phyloP scores from a whole-genome alignment of 2,888 invertebrate species.

The Cryptops parisi region DNA sequence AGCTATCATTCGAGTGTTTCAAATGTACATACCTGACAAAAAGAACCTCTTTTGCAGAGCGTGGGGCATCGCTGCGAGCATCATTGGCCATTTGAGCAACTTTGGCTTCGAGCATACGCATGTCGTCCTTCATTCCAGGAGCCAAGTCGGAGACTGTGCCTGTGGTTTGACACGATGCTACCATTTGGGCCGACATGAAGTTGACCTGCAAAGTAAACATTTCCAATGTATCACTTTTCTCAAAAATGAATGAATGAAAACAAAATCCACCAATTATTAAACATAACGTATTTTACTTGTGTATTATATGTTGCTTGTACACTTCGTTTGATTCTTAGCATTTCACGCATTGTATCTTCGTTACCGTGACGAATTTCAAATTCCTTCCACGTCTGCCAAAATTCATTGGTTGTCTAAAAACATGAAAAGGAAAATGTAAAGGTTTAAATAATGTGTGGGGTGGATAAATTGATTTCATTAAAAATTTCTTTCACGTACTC shows the following conservation, averaged over 20 bases:
- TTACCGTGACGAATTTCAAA: slow-evolving; percentile 99
- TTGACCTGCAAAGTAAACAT: slow-evolving; percentile 43
- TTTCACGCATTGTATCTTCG: slow-evolving; percentile 98
- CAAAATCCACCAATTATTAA: not conserved
- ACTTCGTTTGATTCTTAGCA: slow-evolving; percentile 93
- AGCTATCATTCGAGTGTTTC: slow-evolving; percentile 8
- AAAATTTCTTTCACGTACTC: slow-evolving; percentile 42
- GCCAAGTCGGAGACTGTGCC: slow-evolving; percentile 57
- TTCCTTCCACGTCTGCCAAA: slow-evolving; percentile 99
- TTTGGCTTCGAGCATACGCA: slow-evolving; percentile 74
- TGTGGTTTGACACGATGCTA: slow-evolving; percentile 41
- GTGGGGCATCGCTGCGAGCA: slow-evolving; percentile 20
- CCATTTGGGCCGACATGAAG: slow-evolving; percentile 98
- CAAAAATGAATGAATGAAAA: slow-evolving; percentile 1
- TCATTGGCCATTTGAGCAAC: slow-evolving; percentile 33
- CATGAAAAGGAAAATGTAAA: not conserved
- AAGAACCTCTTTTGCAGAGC: slow-evolving; percentile 18
- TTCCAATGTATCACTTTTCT: not conserved
- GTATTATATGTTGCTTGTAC: slow-evolving; percentile 98
- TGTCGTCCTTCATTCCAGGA: slow-evolving; percentile 65
- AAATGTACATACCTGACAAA: slow-evolving; percentile 44
- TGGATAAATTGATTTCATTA: not conserved
- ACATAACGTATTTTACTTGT: slow-evolving; percentile 44
- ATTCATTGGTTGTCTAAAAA: slow-evolving; percentile 55
- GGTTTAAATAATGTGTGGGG: not conserved